These are phyloP conservation scores for Rhea pennata DNA, from an alignment of 2,113 vertebrate genomes.

Conservation along the genomic window DNA sequence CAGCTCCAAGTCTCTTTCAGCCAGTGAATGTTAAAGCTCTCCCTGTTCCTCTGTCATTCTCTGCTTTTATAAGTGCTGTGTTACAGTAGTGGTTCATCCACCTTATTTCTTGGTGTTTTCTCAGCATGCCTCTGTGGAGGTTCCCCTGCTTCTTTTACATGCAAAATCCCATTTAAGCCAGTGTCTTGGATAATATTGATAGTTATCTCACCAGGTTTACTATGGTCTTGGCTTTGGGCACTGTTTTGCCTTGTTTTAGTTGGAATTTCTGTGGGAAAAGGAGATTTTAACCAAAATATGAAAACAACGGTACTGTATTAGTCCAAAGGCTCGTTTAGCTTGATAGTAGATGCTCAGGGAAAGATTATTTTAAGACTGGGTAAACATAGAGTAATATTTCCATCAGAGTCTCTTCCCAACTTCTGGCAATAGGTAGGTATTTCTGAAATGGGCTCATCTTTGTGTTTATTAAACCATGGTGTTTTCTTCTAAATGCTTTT, in stretches of 20 bases:
- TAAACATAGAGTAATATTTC: slow-evolving; percentile 5
- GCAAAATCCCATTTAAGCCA: background rate
- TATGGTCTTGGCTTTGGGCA: background rate
- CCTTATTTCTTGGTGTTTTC: background rate
- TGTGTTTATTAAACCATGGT: slow-evolving; percentile 27
- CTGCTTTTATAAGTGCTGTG: background rate
- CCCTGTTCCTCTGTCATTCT: background rate
- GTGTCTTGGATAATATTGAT: background rate
- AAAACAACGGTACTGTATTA: background rate
- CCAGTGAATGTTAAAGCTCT: background rate
- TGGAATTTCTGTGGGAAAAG: background rate
- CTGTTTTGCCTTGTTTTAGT: background rate
- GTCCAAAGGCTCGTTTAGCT: background rate
- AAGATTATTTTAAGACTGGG: slow-evolving; percentile 23
- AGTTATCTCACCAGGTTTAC: background rate
- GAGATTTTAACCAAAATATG: background rate
- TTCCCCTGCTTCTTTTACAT: background rate
- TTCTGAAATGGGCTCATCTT: slow-evolving; percentile 22
- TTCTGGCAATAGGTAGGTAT: slow-evolving; percentile 44
- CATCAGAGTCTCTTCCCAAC: background rate
- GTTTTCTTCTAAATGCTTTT: slow-evolving; percentile 48
- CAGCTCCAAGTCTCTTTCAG: background rate
- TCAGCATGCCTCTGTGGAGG: background rate
- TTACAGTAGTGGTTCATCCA: background rate
- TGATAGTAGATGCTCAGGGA: background rate